Base-by-base conservation (phyloP, 1,140 invertebrate species). In the Lordiphosa clarofinis region DNA sequence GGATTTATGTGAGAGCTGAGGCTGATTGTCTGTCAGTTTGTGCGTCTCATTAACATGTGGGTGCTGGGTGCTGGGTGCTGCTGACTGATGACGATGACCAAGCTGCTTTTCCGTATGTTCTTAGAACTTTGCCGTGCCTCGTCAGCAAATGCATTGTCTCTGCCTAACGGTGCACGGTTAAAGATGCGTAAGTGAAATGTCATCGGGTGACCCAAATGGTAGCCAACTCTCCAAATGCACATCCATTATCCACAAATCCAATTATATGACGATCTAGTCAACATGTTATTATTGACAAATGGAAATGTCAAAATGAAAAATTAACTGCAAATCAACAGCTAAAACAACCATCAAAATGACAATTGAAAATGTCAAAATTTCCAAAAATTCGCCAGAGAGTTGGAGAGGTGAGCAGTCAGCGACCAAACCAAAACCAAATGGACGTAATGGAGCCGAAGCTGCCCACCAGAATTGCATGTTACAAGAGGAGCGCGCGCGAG, bases 241-340 rank as follows among this genome's bases (percentile, higher is more conserved):
- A 73, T 69, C 21, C 21, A 21, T 21, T 21, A 21, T 21, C 3
- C 21, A 3, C 49, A 64, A 73, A 79, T 61, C 31, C 13, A 44
- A 42, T 47, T 49, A 33, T 54, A 21, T 24, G 24, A 7, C 24
- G 60, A 63, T 54, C 60, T 66, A 64, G 74, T 75, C 64, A 86
- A 73, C 72, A 73, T 73, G 74, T 73, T 76, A 70, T 79, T 81
- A 86, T 86, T 86, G 82, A 86, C 82, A 86, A 86, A 86, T 86
- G 72, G 62, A 86, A 86, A 86, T 86, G 81, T 86, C 81, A 81
- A 73, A 81, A 86, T 86, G 81, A 86, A 86, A 81, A 81, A 86
- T 86, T 79, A 86, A 73, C 79, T 65, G 55, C 61, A 84, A 81
- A 81, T 79, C 72, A 69, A 84, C 65, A 73, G 60, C 50, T 44